Percentiles rank a stretch among this genome's conserved stretches.
These are phyloP conservation scores for Euproctis similis DNA, from an alignment of 2,888 invertebrate species.

Conservation along the genomic window DNA sequence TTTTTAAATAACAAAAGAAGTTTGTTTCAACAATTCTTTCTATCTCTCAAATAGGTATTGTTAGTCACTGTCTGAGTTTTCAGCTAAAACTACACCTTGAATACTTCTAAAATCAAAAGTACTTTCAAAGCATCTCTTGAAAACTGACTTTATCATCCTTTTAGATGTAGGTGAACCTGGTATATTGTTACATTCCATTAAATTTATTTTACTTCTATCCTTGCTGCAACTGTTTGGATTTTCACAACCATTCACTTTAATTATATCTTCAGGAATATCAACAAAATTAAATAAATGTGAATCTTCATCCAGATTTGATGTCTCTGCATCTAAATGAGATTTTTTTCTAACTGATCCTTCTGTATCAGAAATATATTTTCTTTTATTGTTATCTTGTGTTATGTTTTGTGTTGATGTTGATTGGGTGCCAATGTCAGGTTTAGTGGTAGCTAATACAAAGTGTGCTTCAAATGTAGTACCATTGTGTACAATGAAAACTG, in stretches of 20 bases:
- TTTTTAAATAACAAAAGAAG: too few species aligned
- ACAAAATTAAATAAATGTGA: constrained; percentile 67
- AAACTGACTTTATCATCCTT: constrained; percentile 78
- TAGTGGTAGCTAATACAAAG: constrained; percentile 87
- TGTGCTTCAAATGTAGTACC: constrained; percentile 84
- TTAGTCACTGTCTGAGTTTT: constrained; percentile 81
- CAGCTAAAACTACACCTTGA: constrained; percentile 78
- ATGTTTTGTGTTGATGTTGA: constrained; percentile 55
- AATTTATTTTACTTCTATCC: constrained; percentile 20
- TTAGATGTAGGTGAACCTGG: constrained; percentile 78
- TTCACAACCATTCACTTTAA: constrained; percentile 24
- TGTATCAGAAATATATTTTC: constrained; percentile 33
- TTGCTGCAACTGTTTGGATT: constrained; percentile 13
- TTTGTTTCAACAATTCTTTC: not conserved
- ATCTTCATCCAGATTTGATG: constrained; percentile 63
- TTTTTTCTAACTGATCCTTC: constrained; percentile 47
- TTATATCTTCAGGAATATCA: constrained; percentile 50
- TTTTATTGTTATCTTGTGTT: constrained; percentile 40
- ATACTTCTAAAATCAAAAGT: constrained; percentile 80
- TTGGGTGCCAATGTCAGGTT: constrained; percentile 68
- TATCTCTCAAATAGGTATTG: not conserved
- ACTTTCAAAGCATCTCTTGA: constrained; percentile 83
- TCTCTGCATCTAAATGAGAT: constrained; percentile 50
- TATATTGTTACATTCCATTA: constrained; percentile 64
- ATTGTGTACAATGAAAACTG: constrained; percentile 84